These are phyloP conservation scores for Lepidocyrtinus sp. DNA, from an alignment of 2,888 invertebrate genomes.

Conservation along the genomic window DNA sequence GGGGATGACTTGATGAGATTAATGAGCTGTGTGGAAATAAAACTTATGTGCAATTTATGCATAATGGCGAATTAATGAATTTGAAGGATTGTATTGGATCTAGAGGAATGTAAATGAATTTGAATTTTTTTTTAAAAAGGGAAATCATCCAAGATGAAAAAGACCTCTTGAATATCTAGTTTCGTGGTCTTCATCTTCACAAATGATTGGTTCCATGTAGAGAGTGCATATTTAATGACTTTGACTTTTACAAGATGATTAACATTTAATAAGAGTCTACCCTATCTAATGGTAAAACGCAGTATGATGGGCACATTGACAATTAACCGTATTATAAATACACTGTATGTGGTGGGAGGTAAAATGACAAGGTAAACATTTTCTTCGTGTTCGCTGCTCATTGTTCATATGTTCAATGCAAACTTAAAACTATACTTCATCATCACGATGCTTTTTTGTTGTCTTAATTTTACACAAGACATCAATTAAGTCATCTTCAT, in stretches of 20 bases:
- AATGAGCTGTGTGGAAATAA: neutral
- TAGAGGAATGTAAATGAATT: too few species aligned
- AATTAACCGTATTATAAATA: too few species aligned
- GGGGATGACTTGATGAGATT: too few species aligned
- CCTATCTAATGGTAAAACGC: neutral
- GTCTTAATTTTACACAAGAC: neutral
- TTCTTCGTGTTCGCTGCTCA: too few species aligned
- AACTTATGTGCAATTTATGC: neutral
- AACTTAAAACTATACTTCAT: neutral
- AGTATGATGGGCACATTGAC: neutral
- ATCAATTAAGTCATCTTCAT: slow-evolving; percentile 51
- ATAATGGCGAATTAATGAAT: neutral
- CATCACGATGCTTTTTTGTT: neutral
- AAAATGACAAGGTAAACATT: neutral
- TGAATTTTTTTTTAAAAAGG: too few species aligned
- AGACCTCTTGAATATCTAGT: neutral
- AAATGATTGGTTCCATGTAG: neutral
- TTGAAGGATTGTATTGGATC: neutral
- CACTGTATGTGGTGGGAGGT: neutral
- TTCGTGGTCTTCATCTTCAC: neutral
- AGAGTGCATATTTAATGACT: neutral
- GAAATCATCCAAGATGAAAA: neutral
- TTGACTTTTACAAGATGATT: neutral
- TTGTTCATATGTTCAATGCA: neutral
- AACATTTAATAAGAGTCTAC: neutral